Evolutionary conservation across 2,888 invertebrate species (phyloP).

Genomic region (Epistrophella euchroma): DNA sequence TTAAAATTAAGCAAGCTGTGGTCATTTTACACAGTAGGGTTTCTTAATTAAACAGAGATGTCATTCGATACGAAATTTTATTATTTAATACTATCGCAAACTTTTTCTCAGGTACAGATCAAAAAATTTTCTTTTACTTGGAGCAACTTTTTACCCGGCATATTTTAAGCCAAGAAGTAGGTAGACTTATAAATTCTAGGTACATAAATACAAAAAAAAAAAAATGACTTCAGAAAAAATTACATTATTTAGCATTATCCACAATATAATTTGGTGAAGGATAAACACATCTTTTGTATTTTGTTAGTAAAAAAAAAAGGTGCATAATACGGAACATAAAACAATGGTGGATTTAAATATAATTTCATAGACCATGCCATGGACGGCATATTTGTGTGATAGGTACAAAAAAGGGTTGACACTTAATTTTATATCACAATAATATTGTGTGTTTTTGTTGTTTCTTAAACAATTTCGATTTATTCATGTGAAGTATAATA

Average conservation of each 20-base stretch:
- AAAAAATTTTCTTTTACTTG: not conserved
- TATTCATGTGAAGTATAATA: conserved; percentile 48
- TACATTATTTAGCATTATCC: not conserved
- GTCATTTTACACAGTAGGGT: too few species aligned
- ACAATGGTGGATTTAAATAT: conserved; percentile 36
- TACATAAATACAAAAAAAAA: not conserved
- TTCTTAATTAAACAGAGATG: too few species aligned
- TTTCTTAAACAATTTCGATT: conserved; percentile 59
- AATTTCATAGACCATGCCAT: conserved; percentile 11
- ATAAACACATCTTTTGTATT: conserved; percentile 22
- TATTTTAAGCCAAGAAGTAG: too few species aligned
- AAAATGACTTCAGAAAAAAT: not conserved
- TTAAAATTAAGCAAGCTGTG: too few species aligned
- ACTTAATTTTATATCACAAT: conserved; percentile 30
- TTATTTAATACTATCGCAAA: too few species aligned
- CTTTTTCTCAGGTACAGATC: too few species aligned
- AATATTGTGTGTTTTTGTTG: conserved; percentile 42
- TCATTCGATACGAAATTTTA: too few species aligned
- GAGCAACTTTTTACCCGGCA: too few species aligned
- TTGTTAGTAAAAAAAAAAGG: conserved; percentile 30
- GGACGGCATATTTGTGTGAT: conserved; percentile 28
- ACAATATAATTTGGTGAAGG: not conserved
- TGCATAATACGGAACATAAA: conserved; percentile 27
- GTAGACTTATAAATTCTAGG: too few species aligned
- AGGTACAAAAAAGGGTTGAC: conserved; percentile 44